These are phyloP conservation scores for Gobio gobio DNA, from an alignment of 2,113 vertebrate genomes.

Conservation along the genomic window DNA sequence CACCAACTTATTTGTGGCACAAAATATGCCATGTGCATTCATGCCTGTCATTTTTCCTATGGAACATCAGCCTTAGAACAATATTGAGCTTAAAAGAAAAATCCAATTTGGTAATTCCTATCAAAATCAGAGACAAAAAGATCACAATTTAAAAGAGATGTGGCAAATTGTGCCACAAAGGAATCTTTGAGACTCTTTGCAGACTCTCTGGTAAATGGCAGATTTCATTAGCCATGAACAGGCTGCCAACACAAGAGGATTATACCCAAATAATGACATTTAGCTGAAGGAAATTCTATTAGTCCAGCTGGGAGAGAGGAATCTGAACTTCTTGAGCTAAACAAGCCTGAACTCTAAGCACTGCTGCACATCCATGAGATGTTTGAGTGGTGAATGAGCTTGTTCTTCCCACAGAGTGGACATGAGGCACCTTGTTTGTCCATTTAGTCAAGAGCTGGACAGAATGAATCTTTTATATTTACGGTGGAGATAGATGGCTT, in stretches of 20 bases:
- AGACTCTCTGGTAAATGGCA: conserved; percentile 61
- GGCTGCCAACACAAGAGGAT: conserved; percentile 68
- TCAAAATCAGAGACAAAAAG: conserved; percentile 49
- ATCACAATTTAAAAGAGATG: conserved; percentile 47
- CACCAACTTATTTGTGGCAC: conserved; percentile 43
- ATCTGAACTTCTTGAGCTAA: conserved; percentile 60
- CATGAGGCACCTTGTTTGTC: conserved; percentile 21
- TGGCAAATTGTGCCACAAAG: conserved; percentile 59
- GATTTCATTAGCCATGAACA: conserved; percentile 72
- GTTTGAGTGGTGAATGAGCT: conserved; percentile 40
- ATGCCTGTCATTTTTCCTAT: conserved; percentile 28
- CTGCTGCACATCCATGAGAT: conserved; percentile 13
- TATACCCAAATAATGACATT: conserved; percentile 77
- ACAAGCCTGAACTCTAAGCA: conserved; percentile 51
- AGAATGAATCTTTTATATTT: conserved; percentile 30
- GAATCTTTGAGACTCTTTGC: conserved; percentile 59
- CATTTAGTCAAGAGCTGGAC: conserved; percentile 24
- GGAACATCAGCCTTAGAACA: conserved; percentile 51
- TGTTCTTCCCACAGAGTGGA: conserved; percentile 29
- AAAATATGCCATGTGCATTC: conserved; percentile 53
- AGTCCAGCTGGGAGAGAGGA: conserved; percentile 63
- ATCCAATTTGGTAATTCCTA: conserved; percentile 56
- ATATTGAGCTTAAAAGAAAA: conserved; percentile 48
- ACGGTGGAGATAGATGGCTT: conserved; percentile 17
- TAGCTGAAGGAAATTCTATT: conserved; percentile 75